Evolutionary conservation across 2,113 vertebrate genomes (phyloP).

Genomic region (Mystacornis crossleyi): DNA sequence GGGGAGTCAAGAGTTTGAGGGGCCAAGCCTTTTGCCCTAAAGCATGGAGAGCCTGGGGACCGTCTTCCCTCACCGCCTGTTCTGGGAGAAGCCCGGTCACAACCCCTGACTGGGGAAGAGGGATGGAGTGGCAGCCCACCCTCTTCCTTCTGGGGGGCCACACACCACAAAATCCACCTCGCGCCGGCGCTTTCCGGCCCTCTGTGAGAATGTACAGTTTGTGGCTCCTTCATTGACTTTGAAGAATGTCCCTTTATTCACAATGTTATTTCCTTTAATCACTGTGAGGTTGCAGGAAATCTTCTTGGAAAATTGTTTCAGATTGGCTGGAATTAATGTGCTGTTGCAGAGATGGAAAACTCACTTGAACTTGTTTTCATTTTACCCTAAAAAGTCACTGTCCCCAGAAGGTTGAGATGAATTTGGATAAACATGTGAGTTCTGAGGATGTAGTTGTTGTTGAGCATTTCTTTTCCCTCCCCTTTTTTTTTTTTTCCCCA

Average conservation of each 20-base stretch:
- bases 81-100: neutral
- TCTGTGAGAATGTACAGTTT: constrained; percentile 57
- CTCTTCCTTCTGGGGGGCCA: constrained; percentile 59
- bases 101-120: constrained; percentile 18
- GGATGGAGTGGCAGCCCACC: constrained; percentile 15
- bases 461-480: neutral
- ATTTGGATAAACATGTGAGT: constrained; percentile 61
- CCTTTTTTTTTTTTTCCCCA: neutral
- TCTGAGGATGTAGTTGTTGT: constrained; percentile 46
- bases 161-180: neutral
- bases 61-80: neutral
- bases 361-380: constrained; percentile 69
- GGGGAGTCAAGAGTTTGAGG: neutral
- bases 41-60: neutral
- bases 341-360: constrained; percentile 60
- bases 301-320: constrained; percentile 68
- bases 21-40: neutral
- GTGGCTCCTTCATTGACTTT: constrained; percentile 66
- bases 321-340: constrained; percentile 52
- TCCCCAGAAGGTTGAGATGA: constrained; percentile 56
- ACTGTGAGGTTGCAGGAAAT: constrained; percentile 68
- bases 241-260: constrained; percentile 70
- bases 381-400: constrained; percentile 66
- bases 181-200: constrained; percentile 42
- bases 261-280: constrained; percentile 72